These are phyloP conservation scores for Cynopterus brachyotis DNA, from an alignment of 2,113 vertebrate genomes.

Conservation along the genomic window DNA sequence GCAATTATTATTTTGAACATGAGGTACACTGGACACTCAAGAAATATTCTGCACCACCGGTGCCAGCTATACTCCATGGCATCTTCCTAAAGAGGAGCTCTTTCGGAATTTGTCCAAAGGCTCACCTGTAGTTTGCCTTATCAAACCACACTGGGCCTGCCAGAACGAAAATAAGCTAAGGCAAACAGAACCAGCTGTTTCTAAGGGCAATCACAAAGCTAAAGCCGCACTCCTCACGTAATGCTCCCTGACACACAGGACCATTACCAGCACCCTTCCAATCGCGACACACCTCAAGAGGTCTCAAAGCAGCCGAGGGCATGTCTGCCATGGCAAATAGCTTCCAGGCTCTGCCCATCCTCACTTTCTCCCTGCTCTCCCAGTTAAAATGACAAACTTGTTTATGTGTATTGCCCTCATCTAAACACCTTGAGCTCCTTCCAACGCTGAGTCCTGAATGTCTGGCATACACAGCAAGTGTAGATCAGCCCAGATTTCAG, in stretches of 20 bases:
- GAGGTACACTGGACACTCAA: slow-evolving; percentile 66
- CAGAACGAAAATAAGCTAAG: background rate
- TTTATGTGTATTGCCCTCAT: background rate
- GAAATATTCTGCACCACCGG: slow-evolving; percentile 26
- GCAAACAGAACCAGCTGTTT: background rate
- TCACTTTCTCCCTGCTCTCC: too few species aligned
- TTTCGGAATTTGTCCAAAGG: background rate
- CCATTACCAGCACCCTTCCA: background rate
- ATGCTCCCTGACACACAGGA: background rate
- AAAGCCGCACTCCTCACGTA: background rate
- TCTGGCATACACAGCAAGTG: background rate
- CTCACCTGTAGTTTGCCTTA: background rate
- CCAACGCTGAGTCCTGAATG: background rate
- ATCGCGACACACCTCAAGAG: accelerated
- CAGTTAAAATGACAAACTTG: background rate
- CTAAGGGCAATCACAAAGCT: background rate
- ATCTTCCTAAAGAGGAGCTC: slow-evolving; percentile 41
- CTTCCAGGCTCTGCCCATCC: background rate
- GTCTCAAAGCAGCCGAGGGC: background rate
- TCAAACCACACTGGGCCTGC: background rate
- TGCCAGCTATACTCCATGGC: background rate
- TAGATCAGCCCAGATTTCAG: background rate
- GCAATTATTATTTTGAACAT: slow-evolving; percentile 79
- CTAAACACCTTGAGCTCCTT: background rate
- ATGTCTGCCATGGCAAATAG: background rate